Base-by-base conservation (phyloP, 1,140 invertebrate species). In the Bombus superbus region DNA sequence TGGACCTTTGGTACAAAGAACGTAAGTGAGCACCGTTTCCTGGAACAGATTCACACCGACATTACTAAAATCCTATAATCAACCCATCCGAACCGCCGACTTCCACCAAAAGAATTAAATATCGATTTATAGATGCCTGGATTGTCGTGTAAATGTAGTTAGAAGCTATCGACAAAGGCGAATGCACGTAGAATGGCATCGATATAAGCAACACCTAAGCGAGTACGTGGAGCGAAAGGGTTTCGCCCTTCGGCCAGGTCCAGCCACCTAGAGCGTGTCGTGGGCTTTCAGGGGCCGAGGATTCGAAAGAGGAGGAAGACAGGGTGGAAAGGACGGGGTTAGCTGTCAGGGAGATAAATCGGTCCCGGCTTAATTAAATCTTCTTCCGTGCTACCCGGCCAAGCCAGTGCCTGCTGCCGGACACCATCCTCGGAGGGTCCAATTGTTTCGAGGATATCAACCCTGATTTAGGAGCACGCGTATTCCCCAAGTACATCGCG, bases 281-380 rank as follows among this genome's bases (percentile, higher is more conserved):
- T 89, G 81, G 91, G 91, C 87, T 90, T 91, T 90, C 90, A 89
- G 92, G 88, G 92, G 89, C 90, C 85, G 86, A 91, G 91, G 89
- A 93, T 93, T 91, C 92, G 91, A 93, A 88, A 85, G 90, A 86
- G 85, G 76, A 89, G 86, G 82, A 91, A 88, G 81, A 86, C 85
- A 68, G 77, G 87, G 90, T 91, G 85, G 91, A 93, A 92, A 94
- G 92, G 91, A 92, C 90, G 92, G 92, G 92, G 92, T 92, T 92
- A 92, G 93, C 95, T 95, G 94, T 95, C 95, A 95, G 94, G 89
- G 95, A 95, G 95, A 95, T 95, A 95, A 95, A 95, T 95, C 95
- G 95, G 94, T 92, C 91, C 93, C 91, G 91, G 95, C 95, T 95
- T 95, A 95, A 95, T 95, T 95, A 95, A 95, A 95, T 95, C 95